A percentile compares a stretch with the other conserved stretches of the same genome.
These are phyloP conservation scores for Enteromius radiatus DNA, from an alignment of 2,797 vertebrate species.

Conservation along the genomic window DNA sequence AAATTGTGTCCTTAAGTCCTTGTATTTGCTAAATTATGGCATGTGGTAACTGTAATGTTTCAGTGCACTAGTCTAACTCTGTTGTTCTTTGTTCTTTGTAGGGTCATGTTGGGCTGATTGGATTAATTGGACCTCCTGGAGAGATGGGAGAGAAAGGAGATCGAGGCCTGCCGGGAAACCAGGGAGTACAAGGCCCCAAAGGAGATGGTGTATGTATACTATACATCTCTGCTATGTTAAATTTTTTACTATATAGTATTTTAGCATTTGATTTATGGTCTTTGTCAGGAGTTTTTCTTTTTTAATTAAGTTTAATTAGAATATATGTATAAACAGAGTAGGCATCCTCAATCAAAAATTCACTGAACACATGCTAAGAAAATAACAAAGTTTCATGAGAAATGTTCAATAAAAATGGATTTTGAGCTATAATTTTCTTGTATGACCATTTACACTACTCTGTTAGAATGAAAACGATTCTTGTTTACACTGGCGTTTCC, in stretches of 20 bases:
- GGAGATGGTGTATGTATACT: slow-evolving; percentile 76
- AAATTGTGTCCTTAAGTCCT: background rate
- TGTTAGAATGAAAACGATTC: too few species aligned
- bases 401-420: background rate
- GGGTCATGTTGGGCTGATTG: slow-evolving; percentile 90
- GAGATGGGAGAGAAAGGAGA: slow-evolving; percentile 94
- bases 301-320: background rate
- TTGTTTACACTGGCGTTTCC: too few species aligned
- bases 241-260: background rate
- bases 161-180: slow-evolving; percentile 84
- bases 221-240: background rate
- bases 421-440: background rate
- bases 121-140: slow-evolving; percentile 89
- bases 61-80: background rate
- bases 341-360: background rate
- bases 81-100: slow-evolving; percentile 65
- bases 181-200: slow-evolving; percentile 84
- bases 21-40: background rate
- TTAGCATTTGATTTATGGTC: background rate
- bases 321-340: background rate
- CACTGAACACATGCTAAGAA: background rate
- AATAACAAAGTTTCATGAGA: background rate
- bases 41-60: background rate
- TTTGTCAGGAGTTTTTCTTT: background rate
- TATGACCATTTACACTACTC: background rate